phyloP scores from a whole-genome alignment of 1,140 invertebrate species.

The Lycorma delicatula region DNA sequence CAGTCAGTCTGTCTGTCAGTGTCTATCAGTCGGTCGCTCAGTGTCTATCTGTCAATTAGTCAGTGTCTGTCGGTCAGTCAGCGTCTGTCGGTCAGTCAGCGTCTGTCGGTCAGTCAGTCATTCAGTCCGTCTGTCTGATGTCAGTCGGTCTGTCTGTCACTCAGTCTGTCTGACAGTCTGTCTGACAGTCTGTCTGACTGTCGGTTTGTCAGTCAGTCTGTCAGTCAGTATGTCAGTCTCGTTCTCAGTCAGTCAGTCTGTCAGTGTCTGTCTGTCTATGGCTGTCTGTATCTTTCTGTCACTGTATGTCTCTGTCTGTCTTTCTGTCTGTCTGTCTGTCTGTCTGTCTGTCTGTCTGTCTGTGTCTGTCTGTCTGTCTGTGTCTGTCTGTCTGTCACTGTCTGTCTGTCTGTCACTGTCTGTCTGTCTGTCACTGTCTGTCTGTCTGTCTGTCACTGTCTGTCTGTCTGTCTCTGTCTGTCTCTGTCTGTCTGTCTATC shows the following conservation, averaged over 20 bases:
- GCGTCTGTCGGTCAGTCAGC: slow-evolving; percentile 19
- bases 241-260: slow-evolving; percentile 21
- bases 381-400: slow-evolving; percentile 21
- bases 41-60: slow-evolving; percentile 20
- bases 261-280: slow-evolving; percentile 19
- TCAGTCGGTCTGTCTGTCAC: slow-evolving; percentile 19
- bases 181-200: slow-evolving; percentile 17
- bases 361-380: slow-evolving; percentile 16
- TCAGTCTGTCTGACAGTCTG: slow-evolving; percentile 15
- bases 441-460: slow-evolving; percentile 21
- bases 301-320: slow-evolving; percentile 21
- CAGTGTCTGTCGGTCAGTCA: slow-evolving; percentile 21
- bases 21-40: slow-evolving; percentile 10
- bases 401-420: slow-evolving; percentile 21
- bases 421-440: slow-evolving; percentile 16
- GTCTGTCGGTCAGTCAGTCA: slow-evolving; percentile 12
- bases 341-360: slow-evolving; percentile 21
- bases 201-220: slow-evolving; percentile 17
- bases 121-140: slow-evolving; percentile 6
- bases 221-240: slow-evolving; percentile 22
- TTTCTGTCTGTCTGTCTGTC: slow-evolving; percentile 19
- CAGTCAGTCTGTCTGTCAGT: slow-evolving; percentile 19
- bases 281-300: slow-evolving; percentile 19
- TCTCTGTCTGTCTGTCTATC: slow-evolving; percentile 20
- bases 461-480: slow-evolving; percentile 21